Percentiles rank a stretch among this genome's conserved stretches.
Evolutionary conservation across 2,888 invertebrate genomes (phyloP).

Genomic region (Epirrhoe tristata): DNA sequence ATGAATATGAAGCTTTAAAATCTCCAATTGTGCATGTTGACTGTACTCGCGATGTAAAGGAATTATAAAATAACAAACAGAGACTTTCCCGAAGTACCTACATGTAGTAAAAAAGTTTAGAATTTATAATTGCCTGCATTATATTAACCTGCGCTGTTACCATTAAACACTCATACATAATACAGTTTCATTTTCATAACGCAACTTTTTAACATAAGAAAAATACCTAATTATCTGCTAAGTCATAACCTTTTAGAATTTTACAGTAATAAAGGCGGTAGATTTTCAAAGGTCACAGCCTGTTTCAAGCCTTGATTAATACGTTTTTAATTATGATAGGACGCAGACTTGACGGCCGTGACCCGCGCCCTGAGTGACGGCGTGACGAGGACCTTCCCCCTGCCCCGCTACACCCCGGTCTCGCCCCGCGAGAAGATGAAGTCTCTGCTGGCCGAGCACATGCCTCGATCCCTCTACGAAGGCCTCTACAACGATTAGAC

Average conservation of each 20-base stretch:
- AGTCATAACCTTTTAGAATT: slow-evolving; percentile 3
- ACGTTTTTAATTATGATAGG: slow-evolving; percentile 75
- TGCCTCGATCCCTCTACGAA: slow-evolving; percentile 93
- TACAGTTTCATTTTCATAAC: no score
- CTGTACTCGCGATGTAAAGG: neutral
- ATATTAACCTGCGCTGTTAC: no score
- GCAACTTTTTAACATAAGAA: neutral
- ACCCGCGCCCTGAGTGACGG: slow-evolving; percentile 91
- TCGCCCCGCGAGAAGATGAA: slow-evolving; percentile 92
- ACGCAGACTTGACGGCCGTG: slow-evolving; percentile 91
- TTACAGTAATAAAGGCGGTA: slow-evolving; percentile 12
- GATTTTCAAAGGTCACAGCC: slow-evolving; percentile 25
- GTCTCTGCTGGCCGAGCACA: slow-evolving; percentile 92
- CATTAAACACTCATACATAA: no score
- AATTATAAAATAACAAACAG: slow-evolving; percentile 6
- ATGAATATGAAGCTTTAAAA: no score
- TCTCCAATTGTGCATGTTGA: no score
- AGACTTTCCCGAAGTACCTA: neutral
- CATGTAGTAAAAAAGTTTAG: no score
- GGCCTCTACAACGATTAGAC: slow-evolving; percentile 87
- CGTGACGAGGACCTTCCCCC: slow-evolving; percentile 92
- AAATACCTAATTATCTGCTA: neutral
- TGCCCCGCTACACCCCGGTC: slow-evolving; percentile 93
- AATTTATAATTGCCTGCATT: no score
- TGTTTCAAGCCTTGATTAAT: slow-evolving; percentile 40